Conservation (phyloP, 2,797 vertebrate species). For the Syndactyla subalaris region DNA sequence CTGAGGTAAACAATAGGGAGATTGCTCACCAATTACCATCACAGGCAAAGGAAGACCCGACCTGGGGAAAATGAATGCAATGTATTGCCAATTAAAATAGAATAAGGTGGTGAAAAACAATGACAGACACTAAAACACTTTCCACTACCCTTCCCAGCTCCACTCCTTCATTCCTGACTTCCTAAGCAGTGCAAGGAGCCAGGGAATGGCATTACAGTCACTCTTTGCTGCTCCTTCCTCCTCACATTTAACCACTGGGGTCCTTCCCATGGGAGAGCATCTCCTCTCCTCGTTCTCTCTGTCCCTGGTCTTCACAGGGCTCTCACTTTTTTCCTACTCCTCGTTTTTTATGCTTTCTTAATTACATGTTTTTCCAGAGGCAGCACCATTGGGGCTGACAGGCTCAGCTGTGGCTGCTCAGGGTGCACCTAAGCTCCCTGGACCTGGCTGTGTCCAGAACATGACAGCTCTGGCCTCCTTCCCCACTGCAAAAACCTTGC, state of each 20-base stretch:
- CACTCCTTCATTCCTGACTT: not conserved
- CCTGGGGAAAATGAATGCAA: not conserved
- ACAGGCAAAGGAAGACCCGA: not conserved
- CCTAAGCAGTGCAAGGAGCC: not conserved
- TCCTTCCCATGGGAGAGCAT: not conserved
- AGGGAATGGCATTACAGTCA: not conserved
- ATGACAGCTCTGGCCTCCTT: not conserved
- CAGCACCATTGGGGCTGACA: accelerated
- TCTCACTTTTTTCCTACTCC: not conserved
- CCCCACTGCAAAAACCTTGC: not conserved
- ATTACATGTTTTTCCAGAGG: not conserved
- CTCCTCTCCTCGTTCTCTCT: not conserved
- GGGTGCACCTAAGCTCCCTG: not conserved
- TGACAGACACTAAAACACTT: not conserved
- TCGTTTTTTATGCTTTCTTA: not conserved
- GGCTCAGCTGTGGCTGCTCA: not conserved
- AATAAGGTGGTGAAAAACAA: not conserved
- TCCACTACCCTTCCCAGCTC: not conserved
- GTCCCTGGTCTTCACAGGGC: not conserved
- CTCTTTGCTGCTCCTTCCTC: not conserved
- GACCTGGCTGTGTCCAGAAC: not conserved
- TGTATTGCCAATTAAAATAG: not conserved
- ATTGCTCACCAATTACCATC: not conserved
- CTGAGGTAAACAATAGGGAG: not conserved
- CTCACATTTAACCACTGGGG: not conserved